phyloP scores from a whole-genome alignment of 2,888 invertebrate genomes.

The Diarsia rubi region DNA sequence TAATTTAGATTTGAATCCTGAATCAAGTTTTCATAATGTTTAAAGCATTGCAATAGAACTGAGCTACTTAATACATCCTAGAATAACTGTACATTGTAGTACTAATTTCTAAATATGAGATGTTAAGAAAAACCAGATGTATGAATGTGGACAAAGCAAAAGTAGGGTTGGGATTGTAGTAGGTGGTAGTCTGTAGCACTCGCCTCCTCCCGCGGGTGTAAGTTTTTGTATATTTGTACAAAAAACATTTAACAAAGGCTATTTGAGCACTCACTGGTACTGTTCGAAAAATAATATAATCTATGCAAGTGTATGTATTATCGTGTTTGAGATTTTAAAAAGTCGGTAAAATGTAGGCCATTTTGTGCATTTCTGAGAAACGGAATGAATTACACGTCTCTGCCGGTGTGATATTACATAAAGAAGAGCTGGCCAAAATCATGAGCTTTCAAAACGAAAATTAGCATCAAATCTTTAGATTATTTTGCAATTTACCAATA shows the following conservation, averaged over 20 bases:
- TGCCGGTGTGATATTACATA: constrained; percentile 60
- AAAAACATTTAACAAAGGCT: not conserved
- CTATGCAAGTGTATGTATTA: not conserved
- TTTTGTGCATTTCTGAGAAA: constrained; percentile 46
- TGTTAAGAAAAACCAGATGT: not conserved
- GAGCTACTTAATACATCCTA: not conserved
- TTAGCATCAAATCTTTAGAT: not conserved
- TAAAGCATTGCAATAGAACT: not conserved
- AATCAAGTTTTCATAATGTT: not conserved
- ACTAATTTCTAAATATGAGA: not conserved
- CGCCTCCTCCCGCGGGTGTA: not conserved
- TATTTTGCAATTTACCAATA: not conserved
- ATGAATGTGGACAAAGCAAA: not conserved
- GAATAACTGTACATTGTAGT: constrained; percentile 9
- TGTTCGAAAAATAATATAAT: constrained; percentile 12
- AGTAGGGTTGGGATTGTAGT: not conserved
- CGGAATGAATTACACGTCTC: constrained; percentile 37
- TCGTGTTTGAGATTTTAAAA: constrained; percentile 26
- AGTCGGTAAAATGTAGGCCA: constrained; percentile 43
- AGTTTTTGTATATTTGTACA: not conserved
- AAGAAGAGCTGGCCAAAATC: constrained; percentile 22
- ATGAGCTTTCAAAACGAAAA: constrained; percentile 1
- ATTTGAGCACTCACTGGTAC: constrained; percentile 9
- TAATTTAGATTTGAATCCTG: not conserved
- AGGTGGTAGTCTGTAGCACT: not conserved